These are phyloP conservation scores for Microcebus griseorufus DNA, from an alignment of 2,113 vertebrate genomes.

Conservation along the genomic window DNA sequence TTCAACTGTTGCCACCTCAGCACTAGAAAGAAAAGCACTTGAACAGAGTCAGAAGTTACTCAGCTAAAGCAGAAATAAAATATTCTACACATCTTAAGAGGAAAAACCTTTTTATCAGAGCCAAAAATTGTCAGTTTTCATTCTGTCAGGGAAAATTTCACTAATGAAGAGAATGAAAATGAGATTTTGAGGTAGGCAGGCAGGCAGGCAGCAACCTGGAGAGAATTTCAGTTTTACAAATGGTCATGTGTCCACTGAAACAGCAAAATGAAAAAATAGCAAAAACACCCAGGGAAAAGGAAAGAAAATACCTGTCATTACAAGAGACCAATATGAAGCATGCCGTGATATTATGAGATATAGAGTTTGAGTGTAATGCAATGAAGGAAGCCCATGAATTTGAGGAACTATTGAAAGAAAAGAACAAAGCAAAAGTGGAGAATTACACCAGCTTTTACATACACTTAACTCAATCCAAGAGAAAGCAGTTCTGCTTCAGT, in stretches of 20 bases:
- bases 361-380: too few relatives aligned
- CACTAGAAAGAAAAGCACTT: constrained; percentile 85
- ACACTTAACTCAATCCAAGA: too few relatives aligned
- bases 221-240: constrained; percentile 89
- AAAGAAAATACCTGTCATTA: neutral
- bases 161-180: constrained; percentile 90
- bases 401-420: too few relatives aligned
- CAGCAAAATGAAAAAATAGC: constrained; percentile 90
- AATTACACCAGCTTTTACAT: too few relatives aligned
- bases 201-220: constrained; percentile 93
- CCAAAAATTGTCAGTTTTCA: constrained; percentile 91
- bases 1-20: constrained; percentile 84
- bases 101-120: constrained; percentile 94
- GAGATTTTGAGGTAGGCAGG: constrained; percentile 89
- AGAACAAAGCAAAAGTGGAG: too few relatives aligned
- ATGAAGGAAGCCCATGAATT: too few relatives aligned
- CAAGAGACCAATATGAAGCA: neutral
- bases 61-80: constrained; percentile 87
- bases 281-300: constrained; percentile 58
- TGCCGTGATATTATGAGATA: neutral
- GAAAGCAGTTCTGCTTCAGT: constrained; percentile 83
- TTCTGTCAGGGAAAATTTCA: constrained; percentile 88
- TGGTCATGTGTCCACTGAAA: constrained; percentile 89
- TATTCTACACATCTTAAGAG: constrained; percentile 87
- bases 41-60: constrained; percentile 84